phyloP scores from a whole-genome alignment of 2,888 invertebrate genomes.

The Caenorhabditis becei region DNA sequence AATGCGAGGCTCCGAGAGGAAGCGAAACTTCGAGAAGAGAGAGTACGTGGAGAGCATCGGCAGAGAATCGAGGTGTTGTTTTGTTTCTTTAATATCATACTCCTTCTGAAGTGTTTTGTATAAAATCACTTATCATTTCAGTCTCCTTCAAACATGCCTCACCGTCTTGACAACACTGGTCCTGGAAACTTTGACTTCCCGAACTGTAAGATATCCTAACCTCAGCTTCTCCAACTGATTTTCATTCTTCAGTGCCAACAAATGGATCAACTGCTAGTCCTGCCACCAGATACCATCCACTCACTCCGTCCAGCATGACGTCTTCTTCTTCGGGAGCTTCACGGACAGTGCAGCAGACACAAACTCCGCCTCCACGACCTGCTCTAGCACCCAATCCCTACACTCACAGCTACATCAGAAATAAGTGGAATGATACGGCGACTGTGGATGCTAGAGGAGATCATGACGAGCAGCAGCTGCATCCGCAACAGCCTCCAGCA shows the following conservation, averaged over 20 bases:
- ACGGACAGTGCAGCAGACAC: constrained; percentile 7
- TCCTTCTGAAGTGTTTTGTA: too few species aligned
- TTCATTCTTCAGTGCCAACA: constrained; percentile 17
- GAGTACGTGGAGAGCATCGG: constrained; percentile 21
- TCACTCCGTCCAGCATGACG: constrained; percentile 59
- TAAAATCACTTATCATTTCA: too few species aligned
- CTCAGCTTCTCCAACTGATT: background rate
- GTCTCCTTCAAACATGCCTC: constrained; percentile 41
- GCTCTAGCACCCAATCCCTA: constrained; percentile 39
- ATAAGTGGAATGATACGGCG: constrained; percentile 45
- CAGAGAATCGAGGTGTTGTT: constrained; percentile 45
- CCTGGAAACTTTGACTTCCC: constrained; percentile 50
- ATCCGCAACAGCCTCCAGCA: constrained; percentile 9
- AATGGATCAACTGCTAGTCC: constrained; percentile 16
- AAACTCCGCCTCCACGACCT: constrained; percentile 34
- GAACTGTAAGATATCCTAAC: constrained; percentile 23
- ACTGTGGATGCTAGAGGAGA: constrained; percentile 40
- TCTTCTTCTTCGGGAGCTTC: constrained; percentile 51
- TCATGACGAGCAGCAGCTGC: constrained; percentile 2
- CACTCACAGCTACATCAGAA: constrained; percentile 39
- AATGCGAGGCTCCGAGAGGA: constrained; percentile 66
- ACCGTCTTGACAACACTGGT: constrained; percentile 46
- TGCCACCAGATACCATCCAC: constrained; percentile 49
- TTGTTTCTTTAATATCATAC: constrained; percentile 20
- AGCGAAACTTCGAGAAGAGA: constrained; percentile 62